Percentiles rank a stretch among this genome's conserved stretches.
Conservation (phyloP, 1,140 invertebrate genomes). For the Magallana angulata region DNA sequence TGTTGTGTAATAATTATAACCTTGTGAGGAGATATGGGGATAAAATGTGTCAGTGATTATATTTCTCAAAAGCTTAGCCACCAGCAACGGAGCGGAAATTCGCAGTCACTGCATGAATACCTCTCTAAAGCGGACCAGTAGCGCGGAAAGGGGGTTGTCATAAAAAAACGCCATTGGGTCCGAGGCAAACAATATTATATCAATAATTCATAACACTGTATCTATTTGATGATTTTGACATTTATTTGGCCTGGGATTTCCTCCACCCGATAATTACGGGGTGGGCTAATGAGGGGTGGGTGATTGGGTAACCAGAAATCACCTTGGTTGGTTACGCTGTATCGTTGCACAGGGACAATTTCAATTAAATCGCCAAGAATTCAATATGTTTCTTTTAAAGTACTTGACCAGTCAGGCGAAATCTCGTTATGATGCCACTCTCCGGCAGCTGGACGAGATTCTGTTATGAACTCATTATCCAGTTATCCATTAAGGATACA, state of each 20-base stretch:
- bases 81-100: slow-evolving; percentile 5
- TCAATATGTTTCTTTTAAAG: slow-evolving; percentile 12
- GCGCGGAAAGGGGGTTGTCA: slow-evolving; percentile 6
- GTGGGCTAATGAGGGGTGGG: background rate
- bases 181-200: slow-evolving; percentile 15
- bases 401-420: slow-evolving; percentile 28
- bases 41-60: slow-evolving; percentile 8
- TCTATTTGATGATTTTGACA: slow-evolving; percentile 23
- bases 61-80: slow-evolving; percentile 25
- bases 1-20: slow-evolving; percentile 21
- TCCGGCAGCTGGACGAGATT: background rate
- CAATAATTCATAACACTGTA: slow-evolving; percentile 34
- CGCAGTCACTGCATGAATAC: slow-evolving; percentile 7
- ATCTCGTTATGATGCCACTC: background rate
- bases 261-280: slow-evolving; percentile 6
- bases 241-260: slow-evolving; percentile 10
- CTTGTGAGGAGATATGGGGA: background rate
- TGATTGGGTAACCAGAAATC: slow-evolving; percentile 27
- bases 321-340: slow-evolving; percentile 7
- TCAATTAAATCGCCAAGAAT: slow-evolving; percentile 2
- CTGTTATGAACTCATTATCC: background rate
- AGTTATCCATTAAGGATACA: background rate
- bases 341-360: slow-evolving; percentile 8
- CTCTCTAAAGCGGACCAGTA: background rate
- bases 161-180: slow-evolving; percentile 11